Conservation (phyloP, 1,140 invertebrate genomes). For the Drusus annulatus region DNA sequence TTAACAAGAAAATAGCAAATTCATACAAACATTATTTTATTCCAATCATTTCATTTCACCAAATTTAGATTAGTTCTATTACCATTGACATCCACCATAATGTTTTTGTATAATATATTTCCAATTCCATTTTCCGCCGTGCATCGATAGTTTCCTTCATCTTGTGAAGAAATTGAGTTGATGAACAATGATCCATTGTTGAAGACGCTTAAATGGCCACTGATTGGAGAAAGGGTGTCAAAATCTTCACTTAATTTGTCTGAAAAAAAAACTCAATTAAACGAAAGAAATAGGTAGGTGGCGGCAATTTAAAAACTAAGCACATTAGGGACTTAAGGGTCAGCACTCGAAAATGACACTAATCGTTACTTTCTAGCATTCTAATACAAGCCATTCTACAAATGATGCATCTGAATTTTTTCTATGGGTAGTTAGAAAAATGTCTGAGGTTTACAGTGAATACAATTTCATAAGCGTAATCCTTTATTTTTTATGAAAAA, state of each 20-base stretch:
- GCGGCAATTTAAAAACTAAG: neutral
- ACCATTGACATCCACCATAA: constrained; percentile 85
- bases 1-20: too few species aligned
- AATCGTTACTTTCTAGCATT: too few species aligned
- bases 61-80: constrained; percentile 59
- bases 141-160: constrained; percentile 91
- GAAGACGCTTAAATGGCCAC: constrained; percentile 61
- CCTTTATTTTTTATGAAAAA: too few species aligned
- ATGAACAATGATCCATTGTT: constrained; percentile 82
- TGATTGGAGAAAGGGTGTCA: constrained; percentile 50
- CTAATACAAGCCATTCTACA: too few species aligned
- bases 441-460: too few species aligned
- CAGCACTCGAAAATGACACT: too few species aligned
- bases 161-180: constrained; percentile 79
- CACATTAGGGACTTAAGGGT: neutral
- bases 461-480: too few species aligned
- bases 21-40: too few species aligned
- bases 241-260: constrained; percentile 50
- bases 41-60: too few species aligned
- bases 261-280: constrained; percentile 11
- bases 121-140: constrained; percentile 91
- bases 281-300: too few species aligned
- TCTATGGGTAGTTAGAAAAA: too few species aligned
- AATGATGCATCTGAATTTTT: too few species aligned
- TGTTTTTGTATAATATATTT: constrained; percentile 81